Base-by-base conservation (phyloP, 2,113 vertebrate species). In the Lagopus leucura region DNA sequence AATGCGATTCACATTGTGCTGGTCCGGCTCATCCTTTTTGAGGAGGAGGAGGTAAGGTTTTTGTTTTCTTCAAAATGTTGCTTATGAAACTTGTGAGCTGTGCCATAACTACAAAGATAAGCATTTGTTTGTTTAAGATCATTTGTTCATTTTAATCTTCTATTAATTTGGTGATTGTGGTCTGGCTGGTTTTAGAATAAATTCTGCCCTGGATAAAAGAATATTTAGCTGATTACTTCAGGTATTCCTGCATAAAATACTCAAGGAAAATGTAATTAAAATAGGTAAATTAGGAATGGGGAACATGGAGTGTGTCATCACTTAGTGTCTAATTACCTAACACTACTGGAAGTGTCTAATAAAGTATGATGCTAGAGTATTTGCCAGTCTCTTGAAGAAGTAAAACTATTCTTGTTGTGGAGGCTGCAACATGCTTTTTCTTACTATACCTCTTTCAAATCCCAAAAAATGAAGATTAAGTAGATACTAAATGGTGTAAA, bases 1-100 rank as follows among this genome's bases (percentile, higher is more conserved):
- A 99, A 99, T 43, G 99, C 99, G 43, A 97, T 99, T 96, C 99
- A 99, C 75, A 98, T 99, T 69, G 98, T 99, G 61, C 96, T 99
- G 86, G 99, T 99, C 54, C 98, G 99, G 21, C 98, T 99, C 80
- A 98, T 99, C 81, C 97, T 99, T 16, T 98, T 99, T 21, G 99
- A 99, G 72, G 99, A 99, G 88, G 99, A 99, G 67, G 99, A 99
- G 98, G 99, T 99, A 98, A 96, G 90, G 47, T 67, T 92, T 82
- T 36, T 16, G 10, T 57, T 76, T 92, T 58, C 17, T 30, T 47
- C 27, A 50, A 7, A 84, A 69, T 66, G 13, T 45, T 21, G 34
- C 3, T 43, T 58, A 19, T 0, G 52, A 83, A 48, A 42, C 27
- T 65, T 66, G 6, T 13, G 6, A 40, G 22, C 61, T 60, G 25